Evolutionary conservation across 2,888 invertebrate genomes (phyloP).

Genomic region (Agonopterix arenella): DNA sequence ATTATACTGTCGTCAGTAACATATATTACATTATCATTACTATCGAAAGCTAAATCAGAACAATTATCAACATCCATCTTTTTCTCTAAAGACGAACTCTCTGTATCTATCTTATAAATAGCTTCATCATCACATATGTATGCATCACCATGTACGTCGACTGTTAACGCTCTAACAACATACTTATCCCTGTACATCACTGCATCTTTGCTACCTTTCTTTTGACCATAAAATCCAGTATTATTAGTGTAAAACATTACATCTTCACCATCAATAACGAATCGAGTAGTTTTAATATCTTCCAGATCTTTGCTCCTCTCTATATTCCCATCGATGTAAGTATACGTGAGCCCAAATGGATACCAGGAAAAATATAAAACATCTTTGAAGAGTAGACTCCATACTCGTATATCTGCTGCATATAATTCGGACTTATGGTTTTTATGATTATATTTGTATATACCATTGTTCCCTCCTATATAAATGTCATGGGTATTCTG

Average conservation of each 20-base stretch:
- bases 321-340: conserved; percentile 30
- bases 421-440: conserved; percentile 27
- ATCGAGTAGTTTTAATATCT: conserved; percentile 52
- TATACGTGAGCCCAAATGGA: no score
- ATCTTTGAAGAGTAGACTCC: conserved; percentile 49
- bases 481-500: not conserved
- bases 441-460: not conserved
- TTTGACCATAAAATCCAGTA: conserved; percentile 47
- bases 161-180: not conserved
- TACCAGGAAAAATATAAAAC: conserved; percentile 46
- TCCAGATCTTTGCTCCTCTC: conserved; percentile 44
- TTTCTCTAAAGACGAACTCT: no score
- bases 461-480: not conserved
- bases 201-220: conserved; percentile 41
- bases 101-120: conserved; percentile 29
- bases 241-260: conserved; percentile 45
- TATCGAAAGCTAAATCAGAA: no score
- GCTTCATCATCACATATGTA: conserved; percentile 43
- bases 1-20: conserved; percentile 35
- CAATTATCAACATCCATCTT: no score
- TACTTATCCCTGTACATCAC: conserved; percentile 18
- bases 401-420: conserved; percentile 41
- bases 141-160: conserved; percentile 36
- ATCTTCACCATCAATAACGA: conserved; percentile 46
- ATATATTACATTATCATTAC: not conserved